Evolutionary conservation across 2,888 invertebrate genomes (phyloP), one percentile per base, ranked within the genome.

Genomic region (Ornithoptera priamus): DNA sequence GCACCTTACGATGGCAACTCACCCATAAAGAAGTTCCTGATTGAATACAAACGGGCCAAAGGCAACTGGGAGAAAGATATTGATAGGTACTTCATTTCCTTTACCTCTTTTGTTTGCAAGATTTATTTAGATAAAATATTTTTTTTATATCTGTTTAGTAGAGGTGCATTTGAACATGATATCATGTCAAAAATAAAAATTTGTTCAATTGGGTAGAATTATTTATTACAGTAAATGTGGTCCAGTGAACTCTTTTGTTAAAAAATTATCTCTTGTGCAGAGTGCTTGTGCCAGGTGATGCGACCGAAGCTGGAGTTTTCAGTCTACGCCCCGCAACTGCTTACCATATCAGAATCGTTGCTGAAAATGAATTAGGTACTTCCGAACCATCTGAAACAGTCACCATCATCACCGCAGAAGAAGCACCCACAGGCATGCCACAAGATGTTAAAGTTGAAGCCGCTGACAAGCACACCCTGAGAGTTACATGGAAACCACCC

Each of bases 341-440:
- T 0, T 99, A 99, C 84, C 97, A 98, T 83, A 95, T 98, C 77
- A 94, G 98, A 75, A 97, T 99, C 80, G 96, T 98, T 2, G 98
- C 98, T 70, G 97, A 98, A 90, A 99, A 99, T 81, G 97, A 97
- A 86, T 95, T 98, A 73, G 98, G 99, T 67, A 95, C 95, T n/a
- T 98, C 98, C 46, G 96, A 97, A 76, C 97, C 97, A 2, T 98
- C 98, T 0, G 97, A 98, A 81, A 96, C 97, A 2, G 97, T 98
- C 2, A 97, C 97, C 2, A 98, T 99, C 74, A 98, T 98, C 73
- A 99, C 99, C 42, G 97, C 98, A 56, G 99, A 99, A 90, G 98
- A 98, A 94, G 95, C 95, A 8, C 96, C 96, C 1, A 96, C 96
- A 71, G 97, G 97, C 62, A 96, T 97, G 72, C 97, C 97, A 61